Evolutionary conservation across 2,888 invertebrate genomes (phyloP).

Genomic region (Eilema sororculum): DNA sequence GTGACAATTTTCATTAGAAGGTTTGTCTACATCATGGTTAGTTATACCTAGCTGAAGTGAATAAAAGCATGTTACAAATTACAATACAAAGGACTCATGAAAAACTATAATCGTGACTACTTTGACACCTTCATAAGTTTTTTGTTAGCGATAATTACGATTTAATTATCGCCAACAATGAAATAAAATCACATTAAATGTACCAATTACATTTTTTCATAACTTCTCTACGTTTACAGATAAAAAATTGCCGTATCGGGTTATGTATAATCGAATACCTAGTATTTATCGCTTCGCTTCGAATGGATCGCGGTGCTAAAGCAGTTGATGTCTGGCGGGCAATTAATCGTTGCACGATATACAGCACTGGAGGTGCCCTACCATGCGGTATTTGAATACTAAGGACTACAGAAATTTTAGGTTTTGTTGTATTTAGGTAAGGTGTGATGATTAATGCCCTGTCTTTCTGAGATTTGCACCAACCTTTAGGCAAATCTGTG

Average conservation of each 20-base stretch:
- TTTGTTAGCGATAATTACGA: neutral
- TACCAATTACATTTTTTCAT: neutral
- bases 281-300: conserved; percentile 63
- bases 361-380: conserved; percentile 69
- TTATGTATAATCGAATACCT: neutral
- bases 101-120: neutral
- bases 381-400: conserved; percentile 66
- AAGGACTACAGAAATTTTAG: conserved; percentile 45
- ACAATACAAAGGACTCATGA: neutral
- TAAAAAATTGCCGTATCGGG: conserved; percentile 39
- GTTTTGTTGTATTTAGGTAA: conserved; percentile 26
- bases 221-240: conserved; percentile 35
- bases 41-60: neutral
- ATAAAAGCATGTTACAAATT: neutral
- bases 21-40: too few relatives aligned
- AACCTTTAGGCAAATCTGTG: too few relatives aligned
- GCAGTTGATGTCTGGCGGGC: conserved; percentile 70
- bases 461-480: neutral
- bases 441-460: neutral
- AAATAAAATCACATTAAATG: neutral
- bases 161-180: neutral
- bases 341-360: conserved; percentile 82
- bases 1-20: neutral
- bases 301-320: conserved; percentile 57
- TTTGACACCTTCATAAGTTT: neutral